phyloP scores from a whole-genome alignment of 2,888 invertebrate genomes.

The Cyaniris semiargus region DNA sequence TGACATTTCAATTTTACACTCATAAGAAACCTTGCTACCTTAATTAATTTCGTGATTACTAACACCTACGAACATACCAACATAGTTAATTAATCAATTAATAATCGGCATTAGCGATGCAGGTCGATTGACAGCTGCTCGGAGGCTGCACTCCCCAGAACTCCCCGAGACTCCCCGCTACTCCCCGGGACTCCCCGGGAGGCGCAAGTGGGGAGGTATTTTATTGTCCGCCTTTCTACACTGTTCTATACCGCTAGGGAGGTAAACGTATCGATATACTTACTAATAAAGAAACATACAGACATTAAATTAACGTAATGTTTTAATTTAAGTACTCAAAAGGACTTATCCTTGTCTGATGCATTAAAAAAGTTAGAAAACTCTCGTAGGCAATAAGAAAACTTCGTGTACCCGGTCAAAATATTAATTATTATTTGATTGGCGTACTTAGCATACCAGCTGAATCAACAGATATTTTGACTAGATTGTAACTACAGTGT shows the following conservation, averaged over 20 bases:
- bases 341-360: no score
- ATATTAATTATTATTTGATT: no score
- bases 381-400: no score
- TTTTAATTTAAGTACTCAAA: no score
- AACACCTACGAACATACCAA: not conserved
- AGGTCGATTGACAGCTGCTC: not conserved
- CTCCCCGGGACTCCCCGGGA: not conserved
- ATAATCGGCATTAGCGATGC: slow-evolving; percentile 2
- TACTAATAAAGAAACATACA: no score
- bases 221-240: slow-evolving; percentile 78
- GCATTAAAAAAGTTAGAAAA: no score
- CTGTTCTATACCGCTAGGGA: slow-evolving; percentile 74
- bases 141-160: not conserved
- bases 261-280: slow-evolving; percentile 61
- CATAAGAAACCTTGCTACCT: not conserved
- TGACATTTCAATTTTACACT: not conserved
- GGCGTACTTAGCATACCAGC: no score
- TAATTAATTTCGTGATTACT: not conserved
- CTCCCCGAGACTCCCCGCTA: not conserved
- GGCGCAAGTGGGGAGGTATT: slow-evolving; percentile 47
- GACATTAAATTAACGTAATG: no score
- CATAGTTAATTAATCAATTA: not conserved
- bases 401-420: no score
- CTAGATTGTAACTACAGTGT: no score
- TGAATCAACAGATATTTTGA: no score